Percentiles rank a stretch among this genome's conserved stretches.
Conservation (phyloP, 2,797 vertebrate species). For the Danio albolineatus region DNA sequence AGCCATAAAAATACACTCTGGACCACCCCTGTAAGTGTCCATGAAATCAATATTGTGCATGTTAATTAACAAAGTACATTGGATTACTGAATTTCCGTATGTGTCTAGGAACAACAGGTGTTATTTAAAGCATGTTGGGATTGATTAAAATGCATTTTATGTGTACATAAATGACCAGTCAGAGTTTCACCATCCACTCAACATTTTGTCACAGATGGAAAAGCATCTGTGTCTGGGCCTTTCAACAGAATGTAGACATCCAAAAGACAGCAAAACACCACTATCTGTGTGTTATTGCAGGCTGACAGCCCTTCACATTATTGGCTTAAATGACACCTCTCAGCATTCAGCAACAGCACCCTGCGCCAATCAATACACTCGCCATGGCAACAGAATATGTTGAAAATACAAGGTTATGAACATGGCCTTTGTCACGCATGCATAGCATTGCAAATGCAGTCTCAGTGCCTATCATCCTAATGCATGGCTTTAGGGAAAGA, state of each 20-base stretch:
- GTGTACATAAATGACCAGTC: too few relatives aligned
- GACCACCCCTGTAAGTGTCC: too few relatives aligned
- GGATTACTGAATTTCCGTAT: too few relatives aligned
- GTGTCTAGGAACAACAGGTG: background rate
- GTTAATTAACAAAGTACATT: too few relatives aligned
- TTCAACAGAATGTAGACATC: slow-evolving; percentile 21
- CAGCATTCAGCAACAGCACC: slow-evolving; percentile 44
- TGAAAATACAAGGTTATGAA: slow-evolving; percentile 49
- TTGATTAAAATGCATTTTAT: background rate
- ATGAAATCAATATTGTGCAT: too few relatives aligned
- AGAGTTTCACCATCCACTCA: background rate
- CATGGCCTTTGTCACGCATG: slow-evolving; percentile 45
- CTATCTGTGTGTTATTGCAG: slow-evolving; percentile 48
- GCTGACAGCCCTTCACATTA: slow-evolving; percentile 46
- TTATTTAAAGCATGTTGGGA: background rate
- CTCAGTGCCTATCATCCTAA: slow-evolving; percentile 26
- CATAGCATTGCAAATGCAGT: slow-evolving; percentile 38
- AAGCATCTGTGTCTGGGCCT: background rate
- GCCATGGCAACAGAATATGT: slow-evolving; percentile 61
- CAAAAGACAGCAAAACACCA: background rate
- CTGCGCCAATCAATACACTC: slow-evolving; percentile 53
- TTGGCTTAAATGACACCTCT: slow-evolving; percentile 55
- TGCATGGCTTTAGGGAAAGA: slow-evolving; percentile 30
- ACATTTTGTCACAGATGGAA: slow-evolving; percentile 6
- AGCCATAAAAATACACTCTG: too few relatives aligned